A percentile compares a stretch with the other conserved stretches of the same genome.
These are phyloP conservation scores for Cosmia pyralina DNA, from an alignment of 2,888 invertebrate genomes.

Conservation along the genomic window DNA sequence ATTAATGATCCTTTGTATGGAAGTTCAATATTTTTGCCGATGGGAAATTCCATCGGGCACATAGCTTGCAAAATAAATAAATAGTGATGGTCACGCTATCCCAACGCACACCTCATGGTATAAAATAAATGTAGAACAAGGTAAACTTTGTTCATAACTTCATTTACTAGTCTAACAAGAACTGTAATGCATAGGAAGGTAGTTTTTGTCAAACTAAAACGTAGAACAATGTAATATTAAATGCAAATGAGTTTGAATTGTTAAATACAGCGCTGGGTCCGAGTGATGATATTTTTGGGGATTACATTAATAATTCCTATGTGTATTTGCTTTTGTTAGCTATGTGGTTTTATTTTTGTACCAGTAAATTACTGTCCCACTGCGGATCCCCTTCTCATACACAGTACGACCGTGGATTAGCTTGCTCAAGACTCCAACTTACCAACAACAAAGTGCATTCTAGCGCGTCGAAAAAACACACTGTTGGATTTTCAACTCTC, in stretches of 20 bases:
- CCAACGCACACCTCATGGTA: background rate
- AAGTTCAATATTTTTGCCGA: no score
- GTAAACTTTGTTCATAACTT: slow-evolving; percentile 36
- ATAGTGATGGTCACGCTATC: background rate
- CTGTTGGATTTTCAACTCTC: no score
- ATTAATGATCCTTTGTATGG: no score
- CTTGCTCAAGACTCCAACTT: no score
- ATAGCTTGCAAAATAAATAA: no score
- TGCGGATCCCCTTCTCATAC: background rate
- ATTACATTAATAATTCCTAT: slow-evolving; percentile 13
- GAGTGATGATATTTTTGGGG: background rate
- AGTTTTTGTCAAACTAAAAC: slow-evolving; percentile 38
- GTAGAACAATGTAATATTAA: slow-evolving; percentile 15
- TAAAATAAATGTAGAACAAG: slow-evolving; percentile 14
- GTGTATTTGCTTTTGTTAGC: background rate
- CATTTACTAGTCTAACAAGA: slow-evolving; percentile 42
- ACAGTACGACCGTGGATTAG: background rate
- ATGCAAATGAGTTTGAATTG: slow-evolving; percentile 40
- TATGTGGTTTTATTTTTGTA: background rate
- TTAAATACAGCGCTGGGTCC: slow-evolving; percentile 5
- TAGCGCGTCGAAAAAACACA: no score
- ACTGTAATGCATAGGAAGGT: slow-evolving; percentile 20
- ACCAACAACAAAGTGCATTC: no score
- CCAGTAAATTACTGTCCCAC: background rate
- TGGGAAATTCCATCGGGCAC: no score